A percentile compares a stretch with the other conserved stretches of the same genome.
Conservation (phyloP, 2,113 vertebrate genomes). For the Hyaena hyaena region DNA sequence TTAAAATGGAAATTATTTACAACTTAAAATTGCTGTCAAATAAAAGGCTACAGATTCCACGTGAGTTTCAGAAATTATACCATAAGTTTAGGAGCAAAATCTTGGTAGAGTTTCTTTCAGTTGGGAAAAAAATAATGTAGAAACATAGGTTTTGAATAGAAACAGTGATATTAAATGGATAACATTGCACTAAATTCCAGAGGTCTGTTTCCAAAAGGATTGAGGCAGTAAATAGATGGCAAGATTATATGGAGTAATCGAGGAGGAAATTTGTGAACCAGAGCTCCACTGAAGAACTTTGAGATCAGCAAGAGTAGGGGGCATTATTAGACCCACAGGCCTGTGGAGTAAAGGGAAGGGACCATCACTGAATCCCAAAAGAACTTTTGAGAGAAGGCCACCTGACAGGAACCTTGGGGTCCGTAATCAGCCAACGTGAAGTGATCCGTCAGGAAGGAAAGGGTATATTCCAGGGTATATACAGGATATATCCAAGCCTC, state of each 20-base stretch:
- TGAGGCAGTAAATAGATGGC: neutral
- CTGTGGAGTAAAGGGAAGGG: neutral
- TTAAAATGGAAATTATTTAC: slow-evolving; percentile 39
- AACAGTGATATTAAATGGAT: neutral
- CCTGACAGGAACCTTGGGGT: accelerated
- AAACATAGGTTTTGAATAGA: neutral
- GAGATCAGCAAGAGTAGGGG: accelerated
- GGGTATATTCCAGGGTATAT: too few relatives aligned
- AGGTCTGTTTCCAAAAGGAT: neutral
- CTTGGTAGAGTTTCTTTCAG: neutral
- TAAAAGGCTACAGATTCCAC: slow-evolving; percentile 46
- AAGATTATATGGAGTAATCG: accelerated
- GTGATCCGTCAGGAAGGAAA: neutral
- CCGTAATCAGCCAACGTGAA: neutral
- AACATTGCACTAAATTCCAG: neutral
- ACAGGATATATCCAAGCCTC: too few relatives aligned
- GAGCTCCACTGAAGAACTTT: accelerated
- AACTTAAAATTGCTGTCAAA: slow-evolving; percentile 43
- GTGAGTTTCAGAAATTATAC: slow-evolving; percentile 42
- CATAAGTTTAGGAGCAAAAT: neutral
- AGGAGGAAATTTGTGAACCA: neutral
- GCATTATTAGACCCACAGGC: accelerated
- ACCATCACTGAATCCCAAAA: neutral
- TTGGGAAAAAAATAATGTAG: neutral
- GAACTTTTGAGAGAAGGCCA: neutral